Conservation (phyloP, 2,888 invertebrate genomes). For the Neoitamus cyanurus region DNA sequence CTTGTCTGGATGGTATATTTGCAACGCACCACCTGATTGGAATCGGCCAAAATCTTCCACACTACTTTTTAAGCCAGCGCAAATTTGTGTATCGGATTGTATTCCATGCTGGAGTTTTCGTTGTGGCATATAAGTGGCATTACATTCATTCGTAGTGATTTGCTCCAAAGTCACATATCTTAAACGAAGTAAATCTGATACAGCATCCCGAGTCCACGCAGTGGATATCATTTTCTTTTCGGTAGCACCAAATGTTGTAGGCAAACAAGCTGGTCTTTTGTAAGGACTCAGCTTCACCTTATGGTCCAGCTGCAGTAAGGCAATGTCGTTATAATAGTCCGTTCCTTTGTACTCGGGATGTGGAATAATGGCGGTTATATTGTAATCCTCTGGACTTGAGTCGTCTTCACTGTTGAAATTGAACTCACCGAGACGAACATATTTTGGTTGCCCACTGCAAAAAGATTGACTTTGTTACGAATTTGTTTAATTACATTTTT, state of each 20-base stretch:
- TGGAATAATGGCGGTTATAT: constrained; percentile 56
- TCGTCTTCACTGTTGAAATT: constrained; percentile 60
- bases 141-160: constrained; percentile 63
- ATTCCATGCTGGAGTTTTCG: constrained; percentile 65
- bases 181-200: no score
- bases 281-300: constrained; percentile 62
- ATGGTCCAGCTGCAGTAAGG: constrained; percentile 65
- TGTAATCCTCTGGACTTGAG: constrained; percentile 59
- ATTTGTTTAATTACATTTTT: no score
- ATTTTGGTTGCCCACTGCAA: constrained; percentile 57
- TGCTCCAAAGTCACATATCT: no score
- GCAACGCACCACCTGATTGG: constrained; percentile 75
- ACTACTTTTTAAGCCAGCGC: constrained; percentile 67
- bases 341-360: constrained; percentile 65
- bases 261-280: constrained; percentile 68
- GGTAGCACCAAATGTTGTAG: constrained; percentile 54
- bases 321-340: constrained; percentile 69
- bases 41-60: constrained; percentile 70
- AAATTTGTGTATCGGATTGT: constrained; percentile 67
- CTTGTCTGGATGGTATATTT: constrained; percentile 59
- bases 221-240: constrained; percentile 64
- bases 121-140: constrained; percentile 56
- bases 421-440: constrained; percentile 61
- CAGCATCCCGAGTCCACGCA: no score
- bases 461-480: neutral